phyloP scores from a whole-genome alignment of 2,113 vertebrate species.

The Calypte anna region DNA sequence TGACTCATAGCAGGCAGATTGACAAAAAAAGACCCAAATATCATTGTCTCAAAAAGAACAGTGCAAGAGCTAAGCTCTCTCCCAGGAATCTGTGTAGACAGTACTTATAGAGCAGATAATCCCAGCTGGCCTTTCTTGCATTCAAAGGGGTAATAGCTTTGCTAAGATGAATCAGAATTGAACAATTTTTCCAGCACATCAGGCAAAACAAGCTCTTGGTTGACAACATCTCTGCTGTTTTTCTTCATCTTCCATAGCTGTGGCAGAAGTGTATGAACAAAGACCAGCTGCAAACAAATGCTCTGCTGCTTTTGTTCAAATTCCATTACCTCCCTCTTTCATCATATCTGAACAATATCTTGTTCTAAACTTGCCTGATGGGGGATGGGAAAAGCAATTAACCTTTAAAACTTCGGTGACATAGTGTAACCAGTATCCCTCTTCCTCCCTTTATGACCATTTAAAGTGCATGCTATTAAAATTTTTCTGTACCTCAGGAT shows the following conservation, averaged over 20 bases:
- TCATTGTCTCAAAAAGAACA: not conserved
- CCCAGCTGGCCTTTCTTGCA: not conserved
- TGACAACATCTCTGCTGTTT: not conserved
- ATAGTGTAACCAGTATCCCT: not conserved
- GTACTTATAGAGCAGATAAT: not conserved
- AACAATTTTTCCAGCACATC: not conserved
- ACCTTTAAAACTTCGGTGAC: not conserved
- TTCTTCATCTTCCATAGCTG: not conserved
- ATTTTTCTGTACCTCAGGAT: not conserved
- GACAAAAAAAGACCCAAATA: constrained; percentile 22
- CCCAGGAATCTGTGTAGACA: not conserved
- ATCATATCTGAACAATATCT: not conserved
- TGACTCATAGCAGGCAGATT: not conserved
- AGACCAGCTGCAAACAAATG: not conserved
- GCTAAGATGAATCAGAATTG: not conserved
- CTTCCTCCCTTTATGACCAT: not conserved
- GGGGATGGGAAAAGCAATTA: not conserved
- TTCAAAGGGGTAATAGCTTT: not conserved
- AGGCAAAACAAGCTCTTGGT: not conserved
- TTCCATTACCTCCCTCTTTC: not conserved
- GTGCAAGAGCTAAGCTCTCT: not conserved
- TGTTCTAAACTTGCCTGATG: not conserved
- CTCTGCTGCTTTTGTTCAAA: not conserved
- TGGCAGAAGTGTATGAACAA: not conserved
- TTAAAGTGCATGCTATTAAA: not conserved